A percentile compares a stretch with the other conserved stretches of the same genome.
Conservation (phyloP, 2,797 vertebrate genomes). For the Muraenolepis orangiensis region DNA sequence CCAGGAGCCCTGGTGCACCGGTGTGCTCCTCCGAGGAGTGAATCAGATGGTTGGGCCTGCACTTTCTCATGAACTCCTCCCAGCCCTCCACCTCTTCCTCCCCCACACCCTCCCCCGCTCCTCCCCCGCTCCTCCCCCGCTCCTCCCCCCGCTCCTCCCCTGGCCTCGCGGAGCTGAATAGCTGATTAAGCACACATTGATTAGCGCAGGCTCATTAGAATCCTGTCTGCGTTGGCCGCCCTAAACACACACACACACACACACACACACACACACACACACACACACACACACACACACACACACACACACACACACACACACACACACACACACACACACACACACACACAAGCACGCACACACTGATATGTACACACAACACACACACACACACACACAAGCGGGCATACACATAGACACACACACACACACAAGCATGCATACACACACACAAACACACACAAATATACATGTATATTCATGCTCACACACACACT, state of each 20-base stretch:
- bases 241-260: background rate
- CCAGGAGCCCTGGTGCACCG: slow-evolving; percentile 39
- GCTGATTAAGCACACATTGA: slow-evolving; percentile 88
- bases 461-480: background rate
- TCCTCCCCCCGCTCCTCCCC: slow-evolving; percentile 35
- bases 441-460: slow-evolving; percentile 12
- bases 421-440: slow-evolving; percentile 5
- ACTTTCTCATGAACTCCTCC: slow-evolving; percentile 78
- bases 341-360: background rate
- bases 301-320: background rate
- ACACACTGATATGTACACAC: background rate
- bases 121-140: slow-evolving; percentile 34
- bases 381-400: background rate
- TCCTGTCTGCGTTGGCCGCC: slow-evolving; percentile 76
- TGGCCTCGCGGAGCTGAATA: slow-evolving; percentile 67
- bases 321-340: background rate
- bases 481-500: background rate
- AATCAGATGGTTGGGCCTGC: slow-evolving; percentile 64
- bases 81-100: slow-evolving; percentile 27
- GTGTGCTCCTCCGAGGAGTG: slow-evolving; percentile 56
- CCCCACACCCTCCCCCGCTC: slow-evolving; percentile 12
- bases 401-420: too few relatives aligned
- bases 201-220: slow-evolving; percentile 82
- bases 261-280: slow-evolving; percentile 5
- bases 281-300: slow-evolving; percentile 12